phyloP scores from a whole-genome alignment of 2,888 invertebrate species.

The Phyllotreta striolata region DNA sequence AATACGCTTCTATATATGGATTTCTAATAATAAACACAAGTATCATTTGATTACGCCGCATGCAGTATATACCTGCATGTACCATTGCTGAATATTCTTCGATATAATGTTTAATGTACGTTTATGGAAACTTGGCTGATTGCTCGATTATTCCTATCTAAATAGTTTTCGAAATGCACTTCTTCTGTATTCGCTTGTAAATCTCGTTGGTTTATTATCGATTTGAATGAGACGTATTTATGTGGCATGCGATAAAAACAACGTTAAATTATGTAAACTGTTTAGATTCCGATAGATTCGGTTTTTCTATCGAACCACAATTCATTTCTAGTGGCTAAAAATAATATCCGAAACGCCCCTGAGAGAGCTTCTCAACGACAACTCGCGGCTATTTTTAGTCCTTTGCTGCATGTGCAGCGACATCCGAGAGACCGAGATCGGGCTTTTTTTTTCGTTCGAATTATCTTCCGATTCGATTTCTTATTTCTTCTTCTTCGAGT shows the following conservation, averaged over 20 bases:
- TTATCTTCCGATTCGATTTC: background rate
- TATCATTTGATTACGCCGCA: conserved; percentile 17
- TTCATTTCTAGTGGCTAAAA: too few species aligned
- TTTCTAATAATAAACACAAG: conserved; percentile 23
- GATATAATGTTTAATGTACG: background rate
- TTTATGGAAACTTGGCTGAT: conserved; percentile 11
- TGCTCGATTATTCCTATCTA: conserved; percentile 2
- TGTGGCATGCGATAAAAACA: too few species aligned
- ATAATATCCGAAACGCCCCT: too few species aligned
- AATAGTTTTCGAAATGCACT: conserved; percentile 1
- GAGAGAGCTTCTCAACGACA: too few species aligned
- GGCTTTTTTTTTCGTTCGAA: too few species aligned
- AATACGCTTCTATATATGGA: conserved; percentile 16
- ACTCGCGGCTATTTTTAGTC: too few species aligned
- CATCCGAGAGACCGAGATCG: too few species aligned
- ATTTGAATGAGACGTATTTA: too few species aligned
- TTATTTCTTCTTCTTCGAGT: conserved; percentile 17
- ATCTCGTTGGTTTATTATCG: background rate
- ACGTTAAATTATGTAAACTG: too few species aligned
- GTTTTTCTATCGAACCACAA: too few species aligned
- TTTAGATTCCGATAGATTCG: too few species aligned
- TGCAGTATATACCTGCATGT: conserved; percentile 6
- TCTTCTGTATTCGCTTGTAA: background rate
- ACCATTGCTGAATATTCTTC: conserved; percentile 7
- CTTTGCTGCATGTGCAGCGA: too few species aligned